Percentiles rank a stretch among this genome's conserved stretches.
These are phyloP conservation scores for Mormyrus proboscirostris DNA, from an alignment of 2,797 vertebrate genomes.

Conservation along the genomic window DNA sequence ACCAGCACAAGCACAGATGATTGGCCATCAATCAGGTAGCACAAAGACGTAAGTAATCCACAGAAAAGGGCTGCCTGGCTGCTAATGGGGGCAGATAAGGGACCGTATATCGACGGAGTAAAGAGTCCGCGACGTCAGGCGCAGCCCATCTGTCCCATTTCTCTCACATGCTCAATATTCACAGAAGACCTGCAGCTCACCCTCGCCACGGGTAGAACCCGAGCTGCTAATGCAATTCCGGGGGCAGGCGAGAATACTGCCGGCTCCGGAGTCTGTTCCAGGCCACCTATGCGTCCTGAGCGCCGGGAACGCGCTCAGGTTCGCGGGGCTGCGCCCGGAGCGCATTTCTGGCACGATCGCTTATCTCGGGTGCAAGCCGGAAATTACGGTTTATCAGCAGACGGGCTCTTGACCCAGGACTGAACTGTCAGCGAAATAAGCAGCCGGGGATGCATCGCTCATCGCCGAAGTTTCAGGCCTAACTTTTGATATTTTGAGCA, in stretches of 20 bases:
- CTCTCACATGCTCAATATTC: conserved; percentile 4
- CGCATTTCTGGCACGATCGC: background rate
- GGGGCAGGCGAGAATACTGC: background rate
- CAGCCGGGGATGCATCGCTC: background rate
- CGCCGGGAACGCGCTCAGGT: background rate
- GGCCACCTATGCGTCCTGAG: background rate
- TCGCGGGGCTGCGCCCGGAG: background rate
- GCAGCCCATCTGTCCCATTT: background rate
- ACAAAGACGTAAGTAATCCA: conserved; percentile 21
- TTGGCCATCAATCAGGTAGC: conserved; percentile 15
- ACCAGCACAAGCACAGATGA: conserved; percentile 1
- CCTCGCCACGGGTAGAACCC: background rate
- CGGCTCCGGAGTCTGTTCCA: background rate
- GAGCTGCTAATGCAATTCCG: too few relatives aligned
- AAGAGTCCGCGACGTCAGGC: background rate
- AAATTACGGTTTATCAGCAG: background rate
- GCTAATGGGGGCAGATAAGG: conserved; percentile 28
- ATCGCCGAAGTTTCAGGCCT: background rate
- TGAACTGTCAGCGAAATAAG: conserved; percentile 10
- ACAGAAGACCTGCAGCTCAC: background rate
- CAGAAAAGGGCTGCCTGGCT: background rate
- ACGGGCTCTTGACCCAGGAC: background rate
- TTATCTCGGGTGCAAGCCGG: background rate
- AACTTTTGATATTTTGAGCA: background rate
- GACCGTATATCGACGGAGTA: conserved; percentile 11